Percentiles rank a stretch among this genome's conserved stretches.
phyloP scores from a whole-genome alignment of 2,113 vertebrate species.

The Mellivora capensis region DNA sequence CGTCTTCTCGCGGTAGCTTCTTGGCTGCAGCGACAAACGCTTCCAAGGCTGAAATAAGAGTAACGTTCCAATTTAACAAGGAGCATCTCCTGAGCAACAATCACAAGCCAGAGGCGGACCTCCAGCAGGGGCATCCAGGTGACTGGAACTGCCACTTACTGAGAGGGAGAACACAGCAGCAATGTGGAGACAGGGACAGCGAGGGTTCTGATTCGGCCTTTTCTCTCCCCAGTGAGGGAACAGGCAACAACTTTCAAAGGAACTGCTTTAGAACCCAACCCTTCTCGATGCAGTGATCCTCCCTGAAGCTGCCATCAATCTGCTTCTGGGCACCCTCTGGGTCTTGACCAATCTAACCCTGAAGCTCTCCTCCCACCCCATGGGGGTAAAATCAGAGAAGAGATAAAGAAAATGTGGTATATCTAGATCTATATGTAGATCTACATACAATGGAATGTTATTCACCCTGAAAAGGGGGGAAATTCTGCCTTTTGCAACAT shows the following conservation, averaged over 20 bases:
- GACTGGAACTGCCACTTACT: not conserved
- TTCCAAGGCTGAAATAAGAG: conserved; percentile 84
- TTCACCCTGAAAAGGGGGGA: not conserved
- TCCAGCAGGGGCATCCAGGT: not conserved
- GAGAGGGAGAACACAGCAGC: not conserved
- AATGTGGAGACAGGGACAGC: fast-evolving
- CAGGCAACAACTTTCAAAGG: not conserved
- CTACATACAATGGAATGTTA: not conserved
- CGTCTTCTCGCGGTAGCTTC: conserved; percentile 82
- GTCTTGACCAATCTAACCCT: not conserved
- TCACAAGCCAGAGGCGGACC: not conserved
- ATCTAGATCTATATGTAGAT: no score
- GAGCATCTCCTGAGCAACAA: not conserved
- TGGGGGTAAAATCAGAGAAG: not conserved
- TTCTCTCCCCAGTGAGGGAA: not conserved
- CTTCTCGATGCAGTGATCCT: not conserved
- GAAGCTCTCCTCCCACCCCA: not conserved
- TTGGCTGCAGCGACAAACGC: conserved; percentile 86
- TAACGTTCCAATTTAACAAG: not conserved
- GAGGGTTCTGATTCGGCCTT: not conserved
- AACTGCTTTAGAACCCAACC: not conserved
- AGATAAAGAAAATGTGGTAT: not conserved
- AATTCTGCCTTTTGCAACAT: not conserved
- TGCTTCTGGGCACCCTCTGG: not conserved
- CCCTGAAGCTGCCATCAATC: not conserved